Conservation (phyloP, 2,888 invertebrate species). For the Cheilosia impressa region DNA sequence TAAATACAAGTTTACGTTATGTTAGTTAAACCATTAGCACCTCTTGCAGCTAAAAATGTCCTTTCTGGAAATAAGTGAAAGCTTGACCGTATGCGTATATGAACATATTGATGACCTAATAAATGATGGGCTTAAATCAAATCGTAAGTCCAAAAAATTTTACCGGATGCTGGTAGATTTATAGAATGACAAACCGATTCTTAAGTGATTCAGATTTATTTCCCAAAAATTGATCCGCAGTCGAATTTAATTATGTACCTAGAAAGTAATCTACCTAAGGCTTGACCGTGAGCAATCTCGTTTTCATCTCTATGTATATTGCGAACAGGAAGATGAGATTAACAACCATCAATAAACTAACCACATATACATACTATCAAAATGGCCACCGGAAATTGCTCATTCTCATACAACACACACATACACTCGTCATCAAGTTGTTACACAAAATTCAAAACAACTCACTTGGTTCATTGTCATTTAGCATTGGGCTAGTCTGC, state of each 20-base stretch:
- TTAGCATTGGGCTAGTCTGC: conserved; percentile 85
- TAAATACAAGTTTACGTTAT: too few species aligned
- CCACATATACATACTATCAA: conserved; percentile 5
- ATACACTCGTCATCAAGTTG: conserved; percentile 16
- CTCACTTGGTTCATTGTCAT: conserved; percentile 84
- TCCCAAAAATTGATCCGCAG: not conserved
- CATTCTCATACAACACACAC: conserved; percentile 3
- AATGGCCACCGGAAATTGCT: conserved; percentile 65
- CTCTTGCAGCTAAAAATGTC: too few species aligned
- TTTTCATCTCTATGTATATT: conserved; percentile 10
- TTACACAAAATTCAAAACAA: conserved; percentile 51
- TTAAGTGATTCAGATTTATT: too few species aligned
- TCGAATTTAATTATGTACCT: conserved; percentile 12
- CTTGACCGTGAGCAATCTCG: conserved; percentile 16
- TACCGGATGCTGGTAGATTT: too few species aligned
- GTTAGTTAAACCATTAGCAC: too few species aligned
- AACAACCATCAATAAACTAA: conserved; percentile 14
- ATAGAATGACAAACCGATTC: too few species aligned
- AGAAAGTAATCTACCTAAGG: not conserved
- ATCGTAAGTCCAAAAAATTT: too few species aligned
- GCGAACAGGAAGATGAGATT: conserved; percentile 27
- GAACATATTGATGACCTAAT: too few species aligned
- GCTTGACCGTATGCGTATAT: too few species aligned
- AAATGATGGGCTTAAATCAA: too few species aligned
- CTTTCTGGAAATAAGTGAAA: too few species aligned